Evolutionary conservation across 2,888 invertebrate species (phyloP).

Genomic region (Hemithea aestivaria): DNA sequence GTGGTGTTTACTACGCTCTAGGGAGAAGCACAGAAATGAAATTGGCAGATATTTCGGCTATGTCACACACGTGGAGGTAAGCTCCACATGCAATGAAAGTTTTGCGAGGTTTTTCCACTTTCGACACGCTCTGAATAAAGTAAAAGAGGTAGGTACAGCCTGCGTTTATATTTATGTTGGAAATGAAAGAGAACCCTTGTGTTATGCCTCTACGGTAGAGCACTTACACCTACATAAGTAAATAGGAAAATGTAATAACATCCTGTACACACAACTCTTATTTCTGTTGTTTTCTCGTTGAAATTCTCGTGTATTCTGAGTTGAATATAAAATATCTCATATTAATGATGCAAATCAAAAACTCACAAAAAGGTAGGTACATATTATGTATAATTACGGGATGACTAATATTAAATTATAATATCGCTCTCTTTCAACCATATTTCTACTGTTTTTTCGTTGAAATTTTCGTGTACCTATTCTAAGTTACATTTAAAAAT

Average conservation of each 20-base stretch:
- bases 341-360: no score
- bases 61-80: constrained; percentile 68
- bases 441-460: constrained; percentile 18
- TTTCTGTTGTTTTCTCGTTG: constrained; percentile 18
- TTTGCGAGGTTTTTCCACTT: constrained; percentile 68
- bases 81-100: constrained; percentile 63
- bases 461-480: constrained; percentile 6
- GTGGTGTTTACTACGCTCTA: constrained; percentile 71
- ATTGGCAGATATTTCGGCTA: constrained; percentile 74
- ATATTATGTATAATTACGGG: no score
- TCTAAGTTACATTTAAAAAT: no score
- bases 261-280: constrained; percentile 21
- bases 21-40: constrained; percentile 74
- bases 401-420: no score
- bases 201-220: constrained; percentile 34
- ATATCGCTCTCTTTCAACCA: no score
- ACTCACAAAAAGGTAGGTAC: no score
- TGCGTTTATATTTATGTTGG: constrained; percentile 41
- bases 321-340: no score
- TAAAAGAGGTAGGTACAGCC: constrained; percentile 52
- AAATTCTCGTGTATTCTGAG: constrained; percentile 1
- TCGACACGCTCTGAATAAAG: constrained; percentile 63
- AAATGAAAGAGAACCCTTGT: constrained; percentile 47
- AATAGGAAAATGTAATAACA: constrained; percentile 32
- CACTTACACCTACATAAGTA: constrained; percentile 33